phyloP scores from a whole-genome alignment of 2,113 vertebrate species.

The Perca schrenkii region DNA sequence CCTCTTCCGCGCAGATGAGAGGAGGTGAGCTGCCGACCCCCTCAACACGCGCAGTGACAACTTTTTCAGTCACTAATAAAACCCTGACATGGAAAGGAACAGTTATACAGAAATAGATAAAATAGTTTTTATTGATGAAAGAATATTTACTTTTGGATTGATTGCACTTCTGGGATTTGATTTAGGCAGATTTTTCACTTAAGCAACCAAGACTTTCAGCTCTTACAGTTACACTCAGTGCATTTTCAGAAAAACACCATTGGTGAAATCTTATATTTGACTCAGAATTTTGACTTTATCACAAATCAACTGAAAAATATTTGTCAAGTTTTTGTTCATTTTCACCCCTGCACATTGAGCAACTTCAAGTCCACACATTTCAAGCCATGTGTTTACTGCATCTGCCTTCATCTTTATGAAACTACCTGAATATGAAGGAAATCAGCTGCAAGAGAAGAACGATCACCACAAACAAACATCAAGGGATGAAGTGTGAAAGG shows the following conservation, averaged over 20 bases:
- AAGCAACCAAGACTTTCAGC: neutral
- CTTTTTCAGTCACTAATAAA: slow-evolving; percentile 35
- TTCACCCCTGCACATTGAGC: neutral
- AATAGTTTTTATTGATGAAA: neutral
- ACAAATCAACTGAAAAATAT: neutral
- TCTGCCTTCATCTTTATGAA: neutral
- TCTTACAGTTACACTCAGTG: neutral
- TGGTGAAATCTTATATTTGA: neutral
- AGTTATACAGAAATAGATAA: neutral
- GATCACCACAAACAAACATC: slow-evolving; percentile 36
- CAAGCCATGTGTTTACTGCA: neutral
- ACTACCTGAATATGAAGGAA: neutral
- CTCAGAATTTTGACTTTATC: neutral
- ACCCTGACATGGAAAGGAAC: neutral
- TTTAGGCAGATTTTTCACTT: neutral
- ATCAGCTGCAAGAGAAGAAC: slow-evolving; percentile 2
- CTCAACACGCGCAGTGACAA: slow-evolving; percentile 27
- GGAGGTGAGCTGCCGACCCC: slow-evolving; percentile 52
- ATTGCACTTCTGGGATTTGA: neutral
- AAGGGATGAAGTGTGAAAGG: slow-evolving; percentile 31
- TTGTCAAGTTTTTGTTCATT: neutral
- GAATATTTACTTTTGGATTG: slow-evolving; percentile 2
- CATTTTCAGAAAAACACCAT: neutral
- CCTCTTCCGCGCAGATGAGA: slow-evolving; percentile 73
- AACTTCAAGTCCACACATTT: neutral